A percentile compares a stretch with the other conserved stretches of the same genome.
Evolutionary conservation across 2,797 vertebrate genomes (phyloP).

Genomic region (Lutjanus campechanus): DNA sequence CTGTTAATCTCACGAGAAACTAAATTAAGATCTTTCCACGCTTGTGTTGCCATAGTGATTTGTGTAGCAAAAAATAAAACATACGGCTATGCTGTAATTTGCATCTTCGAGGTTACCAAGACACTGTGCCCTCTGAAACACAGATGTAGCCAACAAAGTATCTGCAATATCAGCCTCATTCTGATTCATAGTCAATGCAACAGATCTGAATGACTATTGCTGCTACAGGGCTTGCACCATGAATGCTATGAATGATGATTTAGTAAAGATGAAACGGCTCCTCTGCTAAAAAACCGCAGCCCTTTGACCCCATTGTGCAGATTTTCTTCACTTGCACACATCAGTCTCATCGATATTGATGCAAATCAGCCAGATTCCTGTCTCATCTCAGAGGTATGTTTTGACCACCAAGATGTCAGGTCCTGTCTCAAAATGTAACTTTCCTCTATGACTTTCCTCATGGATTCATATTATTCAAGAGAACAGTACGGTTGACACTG

Average conservation of each 20-base stretch:
- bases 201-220: background rate
- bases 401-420: background rate
- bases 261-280: background rate
- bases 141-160: background rate
- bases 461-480: background rate
- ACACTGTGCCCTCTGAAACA: conserved; percentile 35
- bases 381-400: background rate
- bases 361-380: background rate
- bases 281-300: background rate
- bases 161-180: background rate
- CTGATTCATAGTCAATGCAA: background rate
- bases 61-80: conserved; percentile 50
- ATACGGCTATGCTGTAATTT: conserved; percentile 66
- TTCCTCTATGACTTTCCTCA: background rate
- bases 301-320: background rate
- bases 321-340: background rate
- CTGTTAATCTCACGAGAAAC: conserved; percentile 51
- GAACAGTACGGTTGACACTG: background rate
- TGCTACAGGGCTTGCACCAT: background rate
- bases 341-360: background rate
- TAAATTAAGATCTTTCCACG: conserved; percentile 64
- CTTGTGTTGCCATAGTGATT: conserved; percentile 82
- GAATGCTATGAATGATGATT: background rate
- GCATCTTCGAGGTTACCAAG: conserved; percentile 56
- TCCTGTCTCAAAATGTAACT: background rate